Evolutionary conservation across 2,797 vertebrate species (phyloP).

Genomic region (Macropodus opercularis): DNA sequence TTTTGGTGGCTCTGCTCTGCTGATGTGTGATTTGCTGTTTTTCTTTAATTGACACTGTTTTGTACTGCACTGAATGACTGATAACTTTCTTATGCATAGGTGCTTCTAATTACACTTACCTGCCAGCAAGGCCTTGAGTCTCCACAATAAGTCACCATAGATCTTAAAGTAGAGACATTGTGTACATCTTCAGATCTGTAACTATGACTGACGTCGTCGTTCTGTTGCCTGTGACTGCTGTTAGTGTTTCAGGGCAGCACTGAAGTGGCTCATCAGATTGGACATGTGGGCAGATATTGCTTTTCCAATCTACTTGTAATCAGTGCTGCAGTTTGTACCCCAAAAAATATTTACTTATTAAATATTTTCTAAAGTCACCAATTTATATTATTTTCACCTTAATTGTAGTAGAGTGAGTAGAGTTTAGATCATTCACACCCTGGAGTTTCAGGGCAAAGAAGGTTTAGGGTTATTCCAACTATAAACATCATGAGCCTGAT

Average conservation of each 20-base stretch:
- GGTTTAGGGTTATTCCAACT: conserved; percentile 11
- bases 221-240: conserved; percentile 80
- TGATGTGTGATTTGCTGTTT: conserved; percentile 69
- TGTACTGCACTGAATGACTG: conserved; percentile 71
- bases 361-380: conserved; percentile 36
- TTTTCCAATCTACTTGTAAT: conserved; percentile 41
- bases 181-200: conserved; percentile 58
- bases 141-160: conserved; percentile 32
- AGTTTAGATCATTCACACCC: conserved; percentile 20
- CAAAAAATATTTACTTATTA: conserved; percentile 45
- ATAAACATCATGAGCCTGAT: conserved; percentile 21
- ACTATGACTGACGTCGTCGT: conserved; percentile 51
- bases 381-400: conserved; percentile 53
- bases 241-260: conserved; percentile 58
- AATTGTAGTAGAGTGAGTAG: conserved; percentile 30
- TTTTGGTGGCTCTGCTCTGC: conserved; percentile 49
- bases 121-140: conserved; percentile 41
- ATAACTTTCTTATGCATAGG: conserved; percentile 50
- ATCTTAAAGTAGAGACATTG: conserved; percentile 38
- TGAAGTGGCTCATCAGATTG: conserved; percentile 43
- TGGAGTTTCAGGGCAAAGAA: conserved; percentile 7
- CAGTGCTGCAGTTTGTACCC: conserved; percentile 55
- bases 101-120: conserved; percentile 60
- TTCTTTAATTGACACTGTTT: conserved; percentile 59
- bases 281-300: conserved; percentile 23